Evolutionary conservation across 2,888 invertebrate species (phyloP).

Genomic region (Tetranychus piercei): DNA sequence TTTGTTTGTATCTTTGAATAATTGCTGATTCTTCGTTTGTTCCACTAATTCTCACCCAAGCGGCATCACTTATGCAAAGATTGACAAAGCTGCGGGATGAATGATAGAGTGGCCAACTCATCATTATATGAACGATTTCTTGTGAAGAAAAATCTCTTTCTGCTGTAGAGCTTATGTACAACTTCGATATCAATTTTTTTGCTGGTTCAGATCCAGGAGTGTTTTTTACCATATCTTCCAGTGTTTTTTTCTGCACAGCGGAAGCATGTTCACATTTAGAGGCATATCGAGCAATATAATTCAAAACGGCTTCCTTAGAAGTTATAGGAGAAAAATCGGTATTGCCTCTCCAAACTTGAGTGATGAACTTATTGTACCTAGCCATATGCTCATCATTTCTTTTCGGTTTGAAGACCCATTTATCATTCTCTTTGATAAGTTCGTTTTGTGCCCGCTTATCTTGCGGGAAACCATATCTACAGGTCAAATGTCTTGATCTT

Average conservation of each 20-base stretch:
- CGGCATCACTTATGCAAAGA: background rate
- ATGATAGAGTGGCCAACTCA: no score
- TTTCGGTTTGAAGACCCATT: no score
- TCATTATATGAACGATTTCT: conserved; percentile 19
- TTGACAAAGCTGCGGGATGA: no score
- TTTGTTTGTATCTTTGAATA: background rate
- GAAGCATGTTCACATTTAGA: conserved; percentile 18
- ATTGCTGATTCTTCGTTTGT: background rate
- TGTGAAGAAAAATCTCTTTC: conserved; percentile 22
- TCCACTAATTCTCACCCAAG: background rate
- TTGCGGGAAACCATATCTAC: conserved; percentile 15
- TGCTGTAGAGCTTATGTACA: conserved; percentile 18
- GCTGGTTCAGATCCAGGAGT: conserved; percentile 9
- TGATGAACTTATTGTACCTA: conserved; percentile 15
- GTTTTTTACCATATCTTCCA: conserved; percentile 10
- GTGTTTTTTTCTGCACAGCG: no score
- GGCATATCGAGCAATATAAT: conserved; percentile 22
- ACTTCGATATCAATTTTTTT: conserved; percentile 16
- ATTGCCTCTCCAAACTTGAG: conserved; percentile 22
- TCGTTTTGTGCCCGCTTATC: background rate
- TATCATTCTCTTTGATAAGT: conserved; percentile 7
- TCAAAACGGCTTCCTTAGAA: conserved; percentile 11
- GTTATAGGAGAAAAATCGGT: conserved; percentile 18
- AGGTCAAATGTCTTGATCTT: conserved; percentile 12
- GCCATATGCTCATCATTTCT: conserved; percentile 19